phyloP scores from a whole-genome alignment of 2,888 invertebrate species.

The Phyto melanocephala region DNA sequence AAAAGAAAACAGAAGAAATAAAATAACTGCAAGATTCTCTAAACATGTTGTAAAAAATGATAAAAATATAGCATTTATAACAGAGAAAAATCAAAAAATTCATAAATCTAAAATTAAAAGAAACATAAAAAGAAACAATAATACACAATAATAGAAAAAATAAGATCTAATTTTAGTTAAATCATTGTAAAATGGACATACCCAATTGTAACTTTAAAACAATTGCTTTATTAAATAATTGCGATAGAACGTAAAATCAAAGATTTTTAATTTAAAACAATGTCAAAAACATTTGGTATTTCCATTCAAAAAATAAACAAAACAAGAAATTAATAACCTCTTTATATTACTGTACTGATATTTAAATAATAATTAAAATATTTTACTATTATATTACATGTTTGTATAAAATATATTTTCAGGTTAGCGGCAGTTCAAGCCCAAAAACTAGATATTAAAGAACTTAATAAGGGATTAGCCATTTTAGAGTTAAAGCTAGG shows the following conservation, averaged over 20 bases:
- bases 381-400: no score
- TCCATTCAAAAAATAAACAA: no score
- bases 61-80: conserved; percentile 37
- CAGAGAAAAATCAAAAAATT: conserved; percentile 54
- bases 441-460: conserved; percentile 5
- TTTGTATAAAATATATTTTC: no score
- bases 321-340: no score
- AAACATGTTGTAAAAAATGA: conserved; percentile 44
- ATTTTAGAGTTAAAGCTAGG: conserved; percentile 4
- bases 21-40: not conserved
- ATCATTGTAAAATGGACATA: no score
- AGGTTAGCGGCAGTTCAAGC: conserved; percentile 9
- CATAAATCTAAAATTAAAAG: conserved; percentile 52
- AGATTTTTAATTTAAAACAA: not conserved
- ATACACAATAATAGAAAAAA: no score
- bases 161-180: no score
- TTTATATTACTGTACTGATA: no score
- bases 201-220: no score
- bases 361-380: conserved; percentile 1
- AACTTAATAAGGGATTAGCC: not conserved
- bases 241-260: no score
- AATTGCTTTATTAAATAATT: no score
- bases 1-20: conserved; percentile 20
- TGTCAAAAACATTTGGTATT: no score
- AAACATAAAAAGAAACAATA: conserved; percentile 15